Evolutionary conservation across 2,888 invertebrate genomes (phyloP).

Genomic region (Dicranocentrus wangi): DNA sequence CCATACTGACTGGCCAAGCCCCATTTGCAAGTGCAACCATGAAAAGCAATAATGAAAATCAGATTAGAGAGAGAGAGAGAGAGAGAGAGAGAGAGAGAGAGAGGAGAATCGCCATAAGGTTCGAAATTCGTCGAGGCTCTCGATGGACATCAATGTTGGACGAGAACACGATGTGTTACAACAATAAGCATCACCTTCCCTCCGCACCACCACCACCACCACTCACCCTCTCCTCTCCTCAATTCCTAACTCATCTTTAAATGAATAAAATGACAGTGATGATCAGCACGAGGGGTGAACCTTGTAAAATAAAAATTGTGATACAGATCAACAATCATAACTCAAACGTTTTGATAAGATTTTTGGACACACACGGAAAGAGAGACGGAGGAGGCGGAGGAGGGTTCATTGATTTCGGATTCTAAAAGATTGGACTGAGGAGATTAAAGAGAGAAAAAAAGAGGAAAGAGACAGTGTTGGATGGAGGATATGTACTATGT

Average conservation of each 20-base stretch:
- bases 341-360: constrained; percentile 5
- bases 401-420: constrained; percentile 34
- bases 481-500: too few relatives aligned
- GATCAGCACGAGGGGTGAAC: constrained; percentile 4
- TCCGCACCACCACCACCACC: too few relatives aligned
- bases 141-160: constrained; percentile 5
- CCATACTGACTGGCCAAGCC: constrained; percentile 41
- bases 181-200: too few relatives aligned
- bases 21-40: background rate
- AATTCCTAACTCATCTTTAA: too few relatives aligned
- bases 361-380: background rate
- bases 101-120: constrained; percentile 60
- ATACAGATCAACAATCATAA: constrained; percentile 15
- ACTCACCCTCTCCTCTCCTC: too few relatives aligned
- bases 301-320: background rate
- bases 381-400: too few relatives aligned
- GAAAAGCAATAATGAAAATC: background rate
- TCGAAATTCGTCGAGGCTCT: constrained; percentile 35
- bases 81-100: constrained; percentile 1
- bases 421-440: constrained; percentile 11
- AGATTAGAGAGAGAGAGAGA: background rate
- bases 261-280: background rate
- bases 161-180: background rate
- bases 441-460: background rate
- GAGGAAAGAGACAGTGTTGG: too few relatives aligned